Evolutionary conservation across 2,888 invertebrate genomes (phyloP), one percentile per base, ranked within the genome.

Genomic region (Lithophane ornitopus): DNA sequence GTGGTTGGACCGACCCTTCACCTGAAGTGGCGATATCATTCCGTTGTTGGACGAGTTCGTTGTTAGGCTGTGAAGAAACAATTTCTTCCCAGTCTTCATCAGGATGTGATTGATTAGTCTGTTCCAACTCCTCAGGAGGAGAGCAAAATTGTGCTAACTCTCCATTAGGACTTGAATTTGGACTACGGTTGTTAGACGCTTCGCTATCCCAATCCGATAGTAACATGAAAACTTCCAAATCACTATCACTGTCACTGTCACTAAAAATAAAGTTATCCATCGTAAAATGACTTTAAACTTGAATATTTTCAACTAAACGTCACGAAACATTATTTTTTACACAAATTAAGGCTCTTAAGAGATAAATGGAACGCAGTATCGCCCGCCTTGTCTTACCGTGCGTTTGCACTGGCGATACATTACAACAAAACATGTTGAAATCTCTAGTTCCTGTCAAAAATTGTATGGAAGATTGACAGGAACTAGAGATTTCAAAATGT

Each of bases 171-270:
- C 28, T 59, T 11, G 59, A 34, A 34, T 22, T 19, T 0, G 59
- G 19, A 34, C 59, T 59, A 59, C 28, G 19, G 11, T 34, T 12
- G 11, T 6, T 59, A 19, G 1, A 34, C 12, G 34, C 59, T 1
- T 59, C 59, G 59, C 28, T 59, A 59, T 59, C 19, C 59, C 59
- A 59, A 59, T 59, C 59, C 19, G 59, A 59, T 6, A 59, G 1
- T 34, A 34, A 19, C 59, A 59, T 34, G 34, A 59, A 59, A 22
- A 34, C 19, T 59, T 59, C 59, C 19, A 59, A 59, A 59, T 59
- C 59, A 59, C 19, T 59, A 4, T 28, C 58, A 28, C 58, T 58
- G 19, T 58, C 28, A 58, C 58, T 58, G 9, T 28, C 19, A 58
- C 28, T 58, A 28, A 58, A 58, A 58, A 58, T 28, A 16, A 28